These are phyloP conservation scores for Cariama cristata DNA, from an alignment of 2,113 vertebrate species.

Conservation along the genomic window DNA sequence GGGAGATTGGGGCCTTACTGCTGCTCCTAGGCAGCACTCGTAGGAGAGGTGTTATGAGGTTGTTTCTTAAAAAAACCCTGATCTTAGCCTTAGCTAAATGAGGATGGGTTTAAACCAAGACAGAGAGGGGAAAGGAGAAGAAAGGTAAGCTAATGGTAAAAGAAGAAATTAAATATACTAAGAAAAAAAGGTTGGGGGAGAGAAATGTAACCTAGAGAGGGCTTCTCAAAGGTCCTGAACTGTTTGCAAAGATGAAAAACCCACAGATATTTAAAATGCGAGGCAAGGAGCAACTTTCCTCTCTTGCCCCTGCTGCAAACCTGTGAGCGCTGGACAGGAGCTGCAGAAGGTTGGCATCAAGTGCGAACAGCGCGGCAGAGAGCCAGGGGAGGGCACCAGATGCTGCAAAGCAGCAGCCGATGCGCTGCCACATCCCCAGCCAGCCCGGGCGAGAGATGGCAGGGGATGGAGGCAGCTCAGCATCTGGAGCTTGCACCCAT, in stretches of 20 bases:
- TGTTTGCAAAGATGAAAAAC: neutral
- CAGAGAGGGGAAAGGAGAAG: neutral
- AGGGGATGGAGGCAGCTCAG: neutral
- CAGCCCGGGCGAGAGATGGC: neutral
- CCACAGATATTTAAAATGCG: neutral
- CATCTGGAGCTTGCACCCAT: neutral
- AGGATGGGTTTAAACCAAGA: neutral
- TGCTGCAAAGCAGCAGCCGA: neutral
- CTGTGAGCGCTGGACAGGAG: fast-evolving
- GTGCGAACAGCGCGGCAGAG: neutral
- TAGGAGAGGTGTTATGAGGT: neutral
- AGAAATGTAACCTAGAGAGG: neutral
- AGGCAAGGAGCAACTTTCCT: neutral
- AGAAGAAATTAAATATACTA: neutral
- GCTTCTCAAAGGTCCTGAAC: neutral
- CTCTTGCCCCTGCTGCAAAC: neutral
- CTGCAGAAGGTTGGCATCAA: neutral
- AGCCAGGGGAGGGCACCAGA: neutral
- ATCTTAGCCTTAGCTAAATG: neutral
- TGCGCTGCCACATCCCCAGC: neutral
- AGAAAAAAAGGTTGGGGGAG: neutral
- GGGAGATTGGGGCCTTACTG: neutral
- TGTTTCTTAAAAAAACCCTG: neutral
- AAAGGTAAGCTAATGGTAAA: neutral
- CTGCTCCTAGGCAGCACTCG: conserved; percentile 1